phyloP scores from a whole-genome alignment of 2,113 vertebrate genomes.

The Sceloporus undulatus region DNA sequence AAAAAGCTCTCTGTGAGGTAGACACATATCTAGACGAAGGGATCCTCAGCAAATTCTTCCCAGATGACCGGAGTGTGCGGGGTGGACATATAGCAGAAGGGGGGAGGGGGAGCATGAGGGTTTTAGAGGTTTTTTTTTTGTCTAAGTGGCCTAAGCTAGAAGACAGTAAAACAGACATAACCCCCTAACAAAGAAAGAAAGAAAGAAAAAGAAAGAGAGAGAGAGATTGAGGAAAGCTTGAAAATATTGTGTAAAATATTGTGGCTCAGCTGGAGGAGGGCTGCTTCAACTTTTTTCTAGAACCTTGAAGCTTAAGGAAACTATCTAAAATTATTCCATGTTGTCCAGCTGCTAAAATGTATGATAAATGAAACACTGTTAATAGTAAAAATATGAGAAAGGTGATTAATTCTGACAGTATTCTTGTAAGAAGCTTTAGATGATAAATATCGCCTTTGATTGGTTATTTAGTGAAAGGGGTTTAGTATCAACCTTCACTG shows the following conservation, averaged over 20 bases:
- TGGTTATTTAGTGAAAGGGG: conserved; percentile 85
- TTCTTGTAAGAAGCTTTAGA: conserved; percentile 79
- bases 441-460: conserved; percentile 87
- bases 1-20: too few species aligned
- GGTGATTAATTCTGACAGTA: conserved; percentile 90
- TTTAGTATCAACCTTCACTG: conserved; percentile 79
- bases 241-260: neutral
- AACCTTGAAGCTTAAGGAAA: conserved; percentile 29
- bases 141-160: neutral
- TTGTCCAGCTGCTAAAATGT: conserved; percentile 78
- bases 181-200: too few species aligned
- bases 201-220: too few species aligned
- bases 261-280: neutral
- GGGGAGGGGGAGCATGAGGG: too few species aligned
- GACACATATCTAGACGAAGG: too few species aligned
- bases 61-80: too few species aligned
- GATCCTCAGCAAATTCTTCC: too few species aligned
- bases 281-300: conserved; percentile 35
- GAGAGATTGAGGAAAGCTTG: neutral
- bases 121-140: neutral
- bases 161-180: neutral
- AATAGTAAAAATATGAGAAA: conserved; percentile 81
- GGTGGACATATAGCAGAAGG: too few species aligned
- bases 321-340: conserved; percentile 67
- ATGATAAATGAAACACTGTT: conserved; percentile 79